Conservation (phyloP, 2,797 vertebrate genomes). For the Falco novaeseelandiae region DNA sequence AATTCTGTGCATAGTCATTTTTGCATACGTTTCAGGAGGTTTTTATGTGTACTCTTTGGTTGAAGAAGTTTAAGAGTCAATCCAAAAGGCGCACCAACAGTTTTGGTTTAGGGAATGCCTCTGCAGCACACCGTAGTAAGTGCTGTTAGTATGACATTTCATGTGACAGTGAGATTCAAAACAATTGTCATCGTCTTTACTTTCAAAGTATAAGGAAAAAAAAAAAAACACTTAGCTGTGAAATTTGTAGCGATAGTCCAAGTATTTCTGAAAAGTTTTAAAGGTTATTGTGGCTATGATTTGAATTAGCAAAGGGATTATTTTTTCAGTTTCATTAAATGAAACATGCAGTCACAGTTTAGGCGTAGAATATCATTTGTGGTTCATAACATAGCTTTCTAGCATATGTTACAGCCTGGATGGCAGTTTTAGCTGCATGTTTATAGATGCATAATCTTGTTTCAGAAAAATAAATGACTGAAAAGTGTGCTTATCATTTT, state of each 20-base stretch:
- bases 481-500: conserved; percentile 79
- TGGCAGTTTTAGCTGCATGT: conserved; percentile 64
- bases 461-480: conserved; percentile 82
- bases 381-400: conserved; percentile 47
- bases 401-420: background rate
- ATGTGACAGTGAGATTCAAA: background rate
- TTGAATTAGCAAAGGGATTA: background rate
- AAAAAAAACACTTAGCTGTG: background rate
- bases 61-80: background rate
- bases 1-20: background rate
- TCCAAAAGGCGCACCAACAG: background rate
- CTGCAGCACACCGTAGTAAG: background rate
- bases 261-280: background rate
- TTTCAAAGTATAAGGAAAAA: background rate
- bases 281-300: background rate
- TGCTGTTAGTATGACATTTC: background rate
- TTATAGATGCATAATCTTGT: conserved; percentile 75
- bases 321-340: background rate
- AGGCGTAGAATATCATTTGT: background rate
- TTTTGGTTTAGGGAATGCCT: background rate
- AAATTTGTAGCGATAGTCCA: background rate
- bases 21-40: background rate
- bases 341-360: background rate
- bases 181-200: background rate
- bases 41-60: background rate